These are phyloP conservation scores for Gandaritis pyraliata DNA, from an alignment of 2,888 invertebrate species.

Conservation along the genomic window DNA sequence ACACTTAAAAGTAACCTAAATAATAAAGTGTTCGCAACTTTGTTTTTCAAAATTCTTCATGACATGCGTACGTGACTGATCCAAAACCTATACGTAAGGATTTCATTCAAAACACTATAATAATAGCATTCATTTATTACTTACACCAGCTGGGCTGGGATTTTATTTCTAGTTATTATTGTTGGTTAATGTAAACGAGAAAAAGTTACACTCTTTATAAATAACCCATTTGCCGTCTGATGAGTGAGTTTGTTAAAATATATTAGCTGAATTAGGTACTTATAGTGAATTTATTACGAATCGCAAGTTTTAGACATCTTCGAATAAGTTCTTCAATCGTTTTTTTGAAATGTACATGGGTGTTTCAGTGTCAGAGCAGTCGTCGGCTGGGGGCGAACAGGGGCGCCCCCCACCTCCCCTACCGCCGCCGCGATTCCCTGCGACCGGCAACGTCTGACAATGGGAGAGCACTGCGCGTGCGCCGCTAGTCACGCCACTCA, in stretches of 20 bases:
- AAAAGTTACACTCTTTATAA: too few relatives aligned
- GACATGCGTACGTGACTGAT: neutral
- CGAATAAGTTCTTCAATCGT: neutral
- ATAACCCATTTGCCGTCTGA: too few relatives aligned
- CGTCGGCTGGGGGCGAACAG: conserved; percentile 89
- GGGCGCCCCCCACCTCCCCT: conserved; percentile 92
- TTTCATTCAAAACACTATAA: neutral
- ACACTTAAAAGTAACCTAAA: conserved; percentile 10
- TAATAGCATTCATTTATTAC: neutral
- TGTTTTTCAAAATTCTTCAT: neutral
- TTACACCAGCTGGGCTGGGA: neutral
- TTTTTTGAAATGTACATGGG: neutral
- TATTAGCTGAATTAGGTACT: too few relatives aligned
- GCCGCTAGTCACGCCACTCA: conserved; percentile 85
- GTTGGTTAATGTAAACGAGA: neutral
- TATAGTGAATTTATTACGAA: neutral
- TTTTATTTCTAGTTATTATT: neutral
- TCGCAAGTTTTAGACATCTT: neutral
- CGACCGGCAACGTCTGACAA: conserved; percentile 91
- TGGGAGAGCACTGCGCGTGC: conserved; percentile 86
- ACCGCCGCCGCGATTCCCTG: conserved; percentile 91
- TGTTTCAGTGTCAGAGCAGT: conserved; percentile 92
- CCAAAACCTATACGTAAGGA: conserved; percentile 12
- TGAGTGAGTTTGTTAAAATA: too few relatives aligned
- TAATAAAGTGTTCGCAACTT: conserved; percentile 4